These are phyloP conservation scores for Cyphomyrus plagiostoma DNA, from an alignment of 2,113 vertebrate species.

Conservation along the genomic window DNA sequence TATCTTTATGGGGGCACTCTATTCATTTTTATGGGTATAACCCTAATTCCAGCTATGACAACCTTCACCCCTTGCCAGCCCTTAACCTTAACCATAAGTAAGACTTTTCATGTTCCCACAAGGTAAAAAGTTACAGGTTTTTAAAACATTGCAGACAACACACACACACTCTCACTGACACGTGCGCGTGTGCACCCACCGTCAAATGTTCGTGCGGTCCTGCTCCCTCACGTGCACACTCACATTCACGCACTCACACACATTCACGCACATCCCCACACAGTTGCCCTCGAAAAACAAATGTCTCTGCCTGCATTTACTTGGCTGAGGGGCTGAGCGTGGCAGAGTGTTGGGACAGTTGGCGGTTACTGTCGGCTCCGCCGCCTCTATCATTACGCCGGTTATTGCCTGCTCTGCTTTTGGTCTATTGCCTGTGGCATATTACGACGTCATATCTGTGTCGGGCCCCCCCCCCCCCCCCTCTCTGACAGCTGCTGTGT, in stretches of 20 bases:
- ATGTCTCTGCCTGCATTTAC: not conserved
- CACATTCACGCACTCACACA: not conserved
- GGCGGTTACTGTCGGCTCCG: conserved; percentile 25
- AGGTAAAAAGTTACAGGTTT: not conserved
- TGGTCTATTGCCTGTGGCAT: conserved; percentile 38
- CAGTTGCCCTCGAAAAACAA: not conserved
- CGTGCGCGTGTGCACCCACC: not conserved
- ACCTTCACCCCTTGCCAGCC: not conserved
- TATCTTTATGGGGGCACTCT: not conserved
- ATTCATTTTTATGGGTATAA: not conserved
- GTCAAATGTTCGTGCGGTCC: too few species aligned
- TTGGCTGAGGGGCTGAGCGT: not conserved
- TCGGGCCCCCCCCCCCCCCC: conserved; percentile 36
- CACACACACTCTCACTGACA: not conserved
- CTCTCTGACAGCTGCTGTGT: conserved; percentile 35
- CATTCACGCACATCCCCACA: not conserved
- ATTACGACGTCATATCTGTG: conserved; percentile 48
- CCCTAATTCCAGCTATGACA: not conserved
- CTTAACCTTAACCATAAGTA: not conserved
- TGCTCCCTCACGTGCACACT: too few species aligned
- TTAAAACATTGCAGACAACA: not conserved
- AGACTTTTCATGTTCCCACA: not conserved
- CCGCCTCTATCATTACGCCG: conserved; percentile 24
- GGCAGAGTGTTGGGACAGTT: not conserved
- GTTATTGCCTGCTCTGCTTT: conserved; percentile 28